Evolutionary conservation across 2,113 vertebrate genomes (phyloP).

Genomic region (Notiomystis cincta): DNA sequence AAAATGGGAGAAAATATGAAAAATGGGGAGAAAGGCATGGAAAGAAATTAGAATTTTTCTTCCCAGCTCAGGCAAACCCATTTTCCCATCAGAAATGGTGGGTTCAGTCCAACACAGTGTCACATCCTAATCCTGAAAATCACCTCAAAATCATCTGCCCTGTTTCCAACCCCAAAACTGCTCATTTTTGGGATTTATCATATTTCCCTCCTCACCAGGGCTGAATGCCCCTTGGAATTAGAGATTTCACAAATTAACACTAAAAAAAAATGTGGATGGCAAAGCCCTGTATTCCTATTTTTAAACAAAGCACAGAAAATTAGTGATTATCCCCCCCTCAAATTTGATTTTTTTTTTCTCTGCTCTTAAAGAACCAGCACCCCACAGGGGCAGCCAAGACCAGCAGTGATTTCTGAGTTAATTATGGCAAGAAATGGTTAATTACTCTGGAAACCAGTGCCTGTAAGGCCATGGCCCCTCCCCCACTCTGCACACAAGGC

Average conservation of each 20-base stretch:
- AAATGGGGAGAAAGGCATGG: neutral
- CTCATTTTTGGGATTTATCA: neutral
- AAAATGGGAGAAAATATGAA: neutral
- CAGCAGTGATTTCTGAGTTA: neutral
- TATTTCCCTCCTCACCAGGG: neutral
- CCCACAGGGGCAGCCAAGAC: no score
- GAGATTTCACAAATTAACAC: neutral
- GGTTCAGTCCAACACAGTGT: accelerated
- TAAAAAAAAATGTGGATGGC: accelerated
- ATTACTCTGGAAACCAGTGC: neutral
- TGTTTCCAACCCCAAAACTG: neutral
- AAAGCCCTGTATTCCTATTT: neutral
- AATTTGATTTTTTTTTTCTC: accelerated
- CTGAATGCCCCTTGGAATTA: neutral
- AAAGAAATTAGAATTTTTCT: neutral
- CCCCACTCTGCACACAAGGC: neutral
- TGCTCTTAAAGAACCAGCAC: neutral
- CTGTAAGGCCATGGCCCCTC: neutral
- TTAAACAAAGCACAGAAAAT: neutral
- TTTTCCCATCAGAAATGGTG: neutral
- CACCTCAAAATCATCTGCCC: neutral
- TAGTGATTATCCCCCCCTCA: accelerated
- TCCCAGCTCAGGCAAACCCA: neutral
- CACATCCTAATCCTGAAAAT: neutral
- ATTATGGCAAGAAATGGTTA: neutral